Conservation (phyloP, 2,888 invertebrate genomes). For the Eupithecia dodoneata region DNA sequence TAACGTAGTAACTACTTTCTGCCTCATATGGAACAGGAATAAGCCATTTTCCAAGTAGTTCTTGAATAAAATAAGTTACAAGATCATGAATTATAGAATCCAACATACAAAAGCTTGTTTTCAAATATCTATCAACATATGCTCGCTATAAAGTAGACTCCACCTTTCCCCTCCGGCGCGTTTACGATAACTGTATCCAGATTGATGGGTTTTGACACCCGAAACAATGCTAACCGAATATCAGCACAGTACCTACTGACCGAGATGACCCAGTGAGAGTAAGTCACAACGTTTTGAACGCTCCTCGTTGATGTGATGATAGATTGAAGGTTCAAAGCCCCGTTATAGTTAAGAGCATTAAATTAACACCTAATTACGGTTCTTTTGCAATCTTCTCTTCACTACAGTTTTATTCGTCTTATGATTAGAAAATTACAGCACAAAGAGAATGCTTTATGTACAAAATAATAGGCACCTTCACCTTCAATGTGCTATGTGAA, state of each 20-base stretch:
- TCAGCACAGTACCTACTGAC: constrained; percentile 48
- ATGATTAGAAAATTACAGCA: not conserved
- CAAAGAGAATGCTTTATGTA: not conserved
- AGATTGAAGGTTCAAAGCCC: constrained; percentile 52
- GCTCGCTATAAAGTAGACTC: not conserved
- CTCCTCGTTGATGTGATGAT: constrained; percentile 61
- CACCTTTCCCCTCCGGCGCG: not conserved
- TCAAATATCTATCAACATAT: not conserved
- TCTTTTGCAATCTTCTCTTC: not conserved
- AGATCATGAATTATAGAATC: not conserved
- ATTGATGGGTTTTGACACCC: constrained; percentile 73
- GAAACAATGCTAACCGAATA: constrained; percentile 71
- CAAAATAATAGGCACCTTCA: not conserved
- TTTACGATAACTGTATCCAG: constrained; percentile 54
- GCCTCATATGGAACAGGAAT: not conserved
- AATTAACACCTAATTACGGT: constrained; percentile 59
- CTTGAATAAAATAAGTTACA: not conserved
- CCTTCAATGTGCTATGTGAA: not conserved
- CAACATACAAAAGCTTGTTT: not conserved
- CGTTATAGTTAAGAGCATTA: constrained; percentile 53
- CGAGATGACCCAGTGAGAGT: constrained; percentile 63
- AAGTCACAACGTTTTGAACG: constrained; percentile 72
- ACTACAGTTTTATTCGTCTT: not conserved
- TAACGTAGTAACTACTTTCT: not conserved
- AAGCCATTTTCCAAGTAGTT: not conserved